Conservation (phyloP, 2,797 vertebrate genomes). For the Knipowitschia caucasica region DNA sequence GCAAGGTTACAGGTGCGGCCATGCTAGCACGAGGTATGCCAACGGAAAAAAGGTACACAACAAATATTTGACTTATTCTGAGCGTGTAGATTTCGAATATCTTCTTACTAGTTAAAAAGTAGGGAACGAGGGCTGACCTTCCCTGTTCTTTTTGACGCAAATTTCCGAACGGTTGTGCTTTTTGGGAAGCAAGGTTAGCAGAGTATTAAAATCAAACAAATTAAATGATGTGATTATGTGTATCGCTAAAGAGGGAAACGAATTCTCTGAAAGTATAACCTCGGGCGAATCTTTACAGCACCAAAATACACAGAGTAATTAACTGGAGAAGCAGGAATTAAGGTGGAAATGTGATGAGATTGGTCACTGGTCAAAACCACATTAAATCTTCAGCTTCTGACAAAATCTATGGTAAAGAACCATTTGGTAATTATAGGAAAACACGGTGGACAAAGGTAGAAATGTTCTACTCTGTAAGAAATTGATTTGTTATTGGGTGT, state of each 20-base stretch:
- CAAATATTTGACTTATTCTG: slow-evolving; percentile 28
- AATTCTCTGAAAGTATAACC: slow-evolving; percentile 12
- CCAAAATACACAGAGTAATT: neutral
- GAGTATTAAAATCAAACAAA: slow-evolving; percentile 26
- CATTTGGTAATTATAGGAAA: too few species aligned
- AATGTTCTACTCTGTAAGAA: too few species aligned
- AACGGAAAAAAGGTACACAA: slow-evolving; percentile 23
- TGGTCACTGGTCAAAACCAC: neutral
- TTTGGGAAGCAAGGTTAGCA: slow-evolving; percentile 28
- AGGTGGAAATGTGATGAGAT: neutral
- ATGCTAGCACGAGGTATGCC: slow-evolving; percentile 15
- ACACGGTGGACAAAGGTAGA: too few species aligned
- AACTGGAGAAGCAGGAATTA: neutral
- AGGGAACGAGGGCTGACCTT: slow-evolving; percentile 29
- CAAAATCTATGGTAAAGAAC: too few species aligned
- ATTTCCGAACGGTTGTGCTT: slow-evolving; percentile 35
- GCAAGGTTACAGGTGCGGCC: slow-evolving; percentile 35
- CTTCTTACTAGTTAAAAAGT: slow-evolving; percentile 23
- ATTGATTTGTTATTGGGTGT: too few species aligned
- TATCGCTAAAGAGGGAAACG: slow-evolving; percentile 5
- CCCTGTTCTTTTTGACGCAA: slow-evolving; percentile 29
- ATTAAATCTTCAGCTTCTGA: neutral
- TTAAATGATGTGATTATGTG: slow-evolving; percentile 21
- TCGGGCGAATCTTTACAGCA: neutral
- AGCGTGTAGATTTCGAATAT: slow-evolving; percentile 28